Conservation (phyloP, 35 echinoderm and acorn worm genomes). For the Chiridota heheva region DNA sequence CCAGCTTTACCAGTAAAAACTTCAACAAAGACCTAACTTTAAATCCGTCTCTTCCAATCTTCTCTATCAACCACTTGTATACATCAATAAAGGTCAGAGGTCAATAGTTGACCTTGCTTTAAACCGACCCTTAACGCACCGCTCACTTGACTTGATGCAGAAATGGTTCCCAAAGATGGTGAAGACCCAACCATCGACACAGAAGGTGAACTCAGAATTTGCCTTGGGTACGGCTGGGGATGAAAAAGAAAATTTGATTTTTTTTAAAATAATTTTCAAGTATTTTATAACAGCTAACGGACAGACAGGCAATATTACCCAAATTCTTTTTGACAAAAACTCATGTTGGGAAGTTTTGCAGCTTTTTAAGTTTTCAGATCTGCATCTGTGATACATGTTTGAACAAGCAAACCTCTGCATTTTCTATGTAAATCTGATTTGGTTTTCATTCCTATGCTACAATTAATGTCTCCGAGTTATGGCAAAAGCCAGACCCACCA, state of each 20-base stretch:
- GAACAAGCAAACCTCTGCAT: too few relatives aligned
- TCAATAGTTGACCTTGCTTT: constrained; percentile 74
- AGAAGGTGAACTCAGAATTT: constrained; percentile 76
- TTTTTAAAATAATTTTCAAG: background rate
- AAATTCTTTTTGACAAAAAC: background rate
- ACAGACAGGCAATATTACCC: background rate
- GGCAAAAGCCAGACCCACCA: too few relatives aligned
- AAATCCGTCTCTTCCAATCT: too few relatives aligned
- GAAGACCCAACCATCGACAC: constrained; percentile 64
- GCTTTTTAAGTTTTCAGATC: too few relatives aligned
- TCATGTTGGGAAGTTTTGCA: too few relatives aligned
- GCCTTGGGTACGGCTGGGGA: constrained; percentile 76
- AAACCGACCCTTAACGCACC: constrained; percentile 64
- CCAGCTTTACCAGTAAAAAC: too few relatives aligned
- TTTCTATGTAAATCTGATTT: too few relatives aligned
- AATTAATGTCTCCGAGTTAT: too few relatives aligned
- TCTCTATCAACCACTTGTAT: too few relatives aligned
- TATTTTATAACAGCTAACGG: background rate
- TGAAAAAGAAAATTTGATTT: constrained; percentile 11
- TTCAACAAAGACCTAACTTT: too few relatives aligned
- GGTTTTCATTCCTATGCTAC: too few relatives aligned
- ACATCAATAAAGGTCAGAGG: too few relatives aligned
- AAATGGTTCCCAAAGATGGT: constrained; percentile 91
- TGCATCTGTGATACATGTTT: background rate
- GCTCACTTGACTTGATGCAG: constrained; percentile 57